A percentile compares a stretch with the other conserved stretches of the same genome.
phyloP scores from a whole-genome alignment of 2,113 vertebrate genomes.

The Equus przewalskii region DNA sequence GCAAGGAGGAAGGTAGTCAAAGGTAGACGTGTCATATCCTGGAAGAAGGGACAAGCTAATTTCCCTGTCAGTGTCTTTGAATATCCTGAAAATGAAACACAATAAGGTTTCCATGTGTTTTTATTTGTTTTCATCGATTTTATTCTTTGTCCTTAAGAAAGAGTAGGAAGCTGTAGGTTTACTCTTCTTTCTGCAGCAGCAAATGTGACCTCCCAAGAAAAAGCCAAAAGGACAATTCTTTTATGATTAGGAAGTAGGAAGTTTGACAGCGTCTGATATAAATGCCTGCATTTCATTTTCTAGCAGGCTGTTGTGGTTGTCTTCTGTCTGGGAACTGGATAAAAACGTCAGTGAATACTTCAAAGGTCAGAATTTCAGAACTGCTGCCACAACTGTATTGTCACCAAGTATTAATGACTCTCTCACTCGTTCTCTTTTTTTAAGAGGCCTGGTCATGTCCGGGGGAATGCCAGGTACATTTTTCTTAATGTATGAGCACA shows the following conservation, averaged over 20 bases:
- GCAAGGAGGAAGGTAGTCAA: background rate
- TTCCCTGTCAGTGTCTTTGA: background rate
- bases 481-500: slow-evolving; percentile 94
- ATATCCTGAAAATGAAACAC: background rate
- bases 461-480: slow-evolving; percentile 92
- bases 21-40: background rate
- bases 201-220: slow-evolving; percentile 46
- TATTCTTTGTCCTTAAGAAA: slow-evolving; percentile 22
- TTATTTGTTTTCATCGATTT: background rate
- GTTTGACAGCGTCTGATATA: slow-evolving; percentile 81
- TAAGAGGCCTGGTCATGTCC: slow-evolving; percentile 90
- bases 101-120: background rate
- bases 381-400: slow-evolving; percentile 85
- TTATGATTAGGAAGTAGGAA: slow-evolving; percentile 46
- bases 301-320: slow-evolving; percentile 70
- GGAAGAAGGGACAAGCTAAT: background rate
- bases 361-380: slow-evolving; percentile 90
- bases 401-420: slow-evolving; percentile 87
- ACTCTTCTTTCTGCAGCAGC: background rate
- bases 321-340: slow-evolving; percentile 82
- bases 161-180: background rate
- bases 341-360: slow-evolving; percentile 83
- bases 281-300: slow-evolving; percentile 78
- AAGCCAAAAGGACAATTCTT: slow-evolving; percentile 69
- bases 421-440: slow-evolving; percentile 84